phyloP scores from a whole-genome alignment of 2,113 vertebrate species.

The Alethe diademata region DNA sequence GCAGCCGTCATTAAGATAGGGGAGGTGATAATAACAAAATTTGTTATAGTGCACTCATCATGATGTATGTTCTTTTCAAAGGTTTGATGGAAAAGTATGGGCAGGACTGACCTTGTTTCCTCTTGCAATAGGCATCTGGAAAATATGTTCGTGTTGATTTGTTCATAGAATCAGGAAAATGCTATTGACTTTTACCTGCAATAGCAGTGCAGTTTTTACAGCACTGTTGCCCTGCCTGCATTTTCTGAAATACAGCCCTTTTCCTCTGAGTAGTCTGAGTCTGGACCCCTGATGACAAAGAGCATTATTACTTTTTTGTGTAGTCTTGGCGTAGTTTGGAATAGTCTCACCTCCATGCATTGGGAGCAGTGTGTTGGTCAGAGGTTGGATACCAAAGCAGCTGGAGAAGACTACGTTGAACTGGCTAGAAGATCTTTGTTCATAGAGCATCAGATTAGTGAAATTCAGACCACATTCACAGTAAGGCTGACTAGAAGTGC shows the following conservation, averaged over 20 bases:
- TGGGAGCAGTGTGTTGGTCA: rapidly evolving
- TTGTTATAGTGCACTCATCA: not conserved
- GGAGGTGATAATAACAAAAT: conserved; percentile 29
- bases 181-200: not conserved
- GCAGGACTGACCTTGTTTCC: not conserved
- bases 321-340: not conserved
- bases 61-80: not conserved
- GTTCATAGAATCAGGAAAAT: not conserved
- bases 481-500: not conserved
- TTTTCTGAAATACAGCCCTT: not conserved
- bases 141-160: not conserved
- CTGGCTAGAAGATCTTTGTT: not conserved
- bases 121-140: not conserved
- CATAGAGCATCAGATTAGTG: not conserved
- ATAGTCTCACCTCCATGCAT: not conserved
- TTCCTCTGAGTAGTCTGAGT: not conserved
- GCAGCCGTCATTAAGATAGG: not conserved
- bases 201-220: not conserved
- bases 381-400: not conserved
- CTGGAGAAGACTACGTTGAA: not conserved
- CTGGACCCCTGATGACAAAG: not conserved
- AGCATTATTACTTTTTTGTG: not conserved
- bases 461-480: not conserved
- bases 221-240: not conserved
- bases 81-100: not conserved